phyloP scores from a whole-genome alignment of 2,888 invertebrate species.

The Agonum fuliginosum region DNA sequence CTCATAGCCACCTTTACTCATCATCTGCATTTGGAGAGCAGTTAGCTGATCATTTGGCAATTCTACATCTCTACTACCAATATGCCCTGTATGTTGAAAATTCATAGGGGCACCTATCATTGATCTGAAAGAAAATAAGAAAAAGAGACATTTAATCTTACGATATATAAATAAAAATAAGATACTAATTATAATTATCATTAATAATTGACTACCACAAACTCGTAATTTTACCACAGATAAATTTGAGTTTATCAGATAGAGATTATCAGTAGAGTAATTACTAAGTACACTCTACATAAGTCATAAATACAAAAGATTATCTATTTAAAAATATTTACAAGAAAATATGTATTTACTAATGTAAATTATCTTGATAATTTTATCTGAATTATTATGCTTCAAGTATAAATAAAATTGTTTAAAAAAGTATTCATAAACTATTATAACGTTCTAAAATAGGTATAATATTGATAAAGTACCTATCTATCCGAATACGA shows the following conservation, averaged over 20 bases:
- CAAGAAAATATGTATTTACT: neutral
- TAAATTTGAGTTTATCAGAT: conserved; percentile 16
- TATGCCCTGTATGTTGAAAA: conserved; percentile 95
- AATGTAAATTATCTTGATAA: neutral
- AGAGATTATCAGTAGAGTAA: conserved; percentile 5
- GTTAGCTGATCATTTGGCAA: conserved; percentile 88
- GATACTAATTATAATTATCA: neutral
- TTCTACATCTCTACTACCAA: conserved; percentile 92
- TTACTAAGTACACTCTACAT: neutral
- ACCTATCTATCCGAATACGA: conserved; percentile 84
- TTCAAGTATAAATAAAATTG: too few relatives aligned
- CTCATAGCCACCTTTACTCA: conserved; percentile 96
- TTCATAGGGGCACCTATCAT: conserved; percentile 98
- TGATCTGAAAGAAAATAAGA: too few relatives aligned
- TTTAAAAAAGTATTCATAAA: too few relatives aligned
- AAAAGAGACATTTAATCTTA: too few relatives aligned
- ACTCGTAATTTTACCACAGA: neutral
- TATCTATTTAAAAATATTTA: conserved; percentile 17
- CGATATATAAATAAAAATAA: neutral
- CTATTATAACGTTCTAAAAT: neutral
- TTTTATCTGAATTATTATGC: too few relatives aligned
- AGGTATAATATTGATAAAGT: conserved; percentile 25
- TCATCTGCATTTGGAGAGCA: conserved; percentile 95
- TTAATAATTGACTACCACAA: neutral
- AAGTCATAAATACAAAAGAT: neutral